Conservation (phyloP, 2,888 invertebrate genomes). For the Galerucella calmariensis region DNA sequence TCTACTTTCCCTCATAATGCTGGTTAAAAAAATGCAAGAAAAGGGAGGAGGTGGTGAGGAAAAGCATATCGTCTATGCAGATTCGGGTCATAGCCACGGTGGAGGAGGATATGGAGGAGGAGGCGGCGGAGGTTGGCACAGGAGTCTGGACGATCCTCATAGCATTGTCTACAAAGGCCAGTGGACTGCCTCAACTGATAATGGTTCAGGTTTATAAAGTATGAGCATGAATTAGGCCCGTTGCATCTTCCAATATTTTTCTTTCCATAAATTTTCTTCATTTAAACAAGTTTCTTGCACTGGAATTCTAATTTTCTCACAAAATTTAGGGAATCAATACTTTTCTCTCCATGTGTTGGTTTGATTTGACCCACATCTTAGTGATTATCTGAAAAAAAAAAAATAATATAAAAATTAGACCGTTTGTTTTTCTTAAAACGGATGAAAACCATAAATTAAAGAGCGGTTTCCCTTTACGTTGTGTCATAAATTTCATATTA, state of each 20-base stretch:
- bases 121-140: slow-evolving; percentile 64
- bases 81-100: slow-evolving; percentile 57
- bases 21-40: slow-evolving; percentile 72
- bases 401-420: not conserved
- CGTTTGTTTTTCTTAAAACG: not conserved
- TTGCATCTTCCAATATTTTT: not conserved
- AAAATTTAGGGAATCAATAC: too few species aligned
- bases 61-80: slow-evolving; percentile 67
- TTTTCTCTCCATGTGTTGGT: too few species aligned
- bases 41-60: slow-evolving; percentile 66
- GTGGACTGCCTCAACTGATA: slow-evolving; percentile 47
- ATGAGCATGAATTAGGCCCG: slow-evolving; percentile 39
- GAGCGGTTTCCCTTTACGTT: not conserved
- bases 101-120: slow-evolving; percentile 60
- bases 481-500: slow-evolving; percentile 7
- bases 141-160: slow-evolving; percentile 72
- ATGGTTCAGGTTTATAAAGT: slow-evolving; percentile 49
- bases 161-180: slow-evolving; percentile 80
- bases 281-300: not conserved
- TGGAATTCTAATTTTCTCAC: too few species aligned
- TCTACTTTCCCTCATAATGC: slow-evolving; percentile 71
- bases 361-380: too few species aligned
- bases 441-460: not conserved
- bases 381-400: not conserved
- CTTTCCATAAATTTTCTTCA: not conserved